These are phyloP conservation scores for Burhinus oedicnemus DNA, from an alignment of 2,113 vertebrate species.

Conservation along the genomic window DNA sequence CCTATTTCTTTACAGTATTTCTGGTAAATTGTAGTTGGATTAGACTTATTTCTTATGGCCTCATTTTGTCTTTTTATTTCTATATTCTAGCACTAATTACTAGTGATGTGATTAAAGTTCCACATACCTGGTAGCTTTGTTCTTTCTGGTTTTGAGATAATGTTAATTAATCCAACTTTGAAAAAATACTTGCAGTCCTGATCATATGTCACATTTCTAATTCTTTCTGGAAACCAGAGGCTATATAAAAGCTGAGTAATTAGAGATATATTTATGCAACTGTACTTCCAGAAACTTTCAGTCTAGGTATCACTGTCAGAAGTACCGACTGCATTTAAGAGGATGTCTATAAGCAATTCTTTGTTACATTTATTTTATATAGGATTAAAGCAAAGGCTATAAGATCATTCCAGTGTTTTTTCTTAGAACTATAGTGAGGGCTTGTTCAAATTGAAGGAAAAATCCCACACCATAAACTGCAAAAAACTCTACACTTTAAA, in stretches of 20 bases:
- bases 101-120: constrained; percentile 76
- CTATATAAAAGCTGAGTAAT: constrained; percentile 49
- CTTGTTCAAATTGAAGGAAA: background rate
- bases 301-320: background rate
- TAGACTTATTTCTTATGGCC: constrained; percentile 59
- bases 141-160: constrained; percentile 73
- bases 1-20: constrained; percentile 31
- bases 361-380: background rate
- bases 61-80: constrained; percentile 72
- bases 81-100: constrained; percentile 72
- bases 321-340: background rate
- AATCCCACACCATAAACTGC: background rate
- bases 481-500: background rate
- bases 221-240: constrained; percentile 54
- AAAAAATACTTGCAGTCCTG: constrained; percentile 55
- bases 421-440: background rate
- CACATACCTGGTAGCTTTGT: constrained; percentile 68
- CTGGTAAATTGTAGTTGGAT: constrained; percentile 40
- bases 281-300: constrained; percentile 4
- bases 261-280: constrained; percentile 34
- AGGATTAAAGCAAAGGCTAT: background rate
- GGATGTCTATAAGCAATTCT: background rate
- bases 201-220: constrained; percentile 51
- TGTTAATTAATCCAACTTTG: constrained; percentile 76
- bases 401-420: background rate